Base-by-base conservation (phyloP, 2,797 vertebrate genomes). In the Atherinosoma microstoma region DNA sequence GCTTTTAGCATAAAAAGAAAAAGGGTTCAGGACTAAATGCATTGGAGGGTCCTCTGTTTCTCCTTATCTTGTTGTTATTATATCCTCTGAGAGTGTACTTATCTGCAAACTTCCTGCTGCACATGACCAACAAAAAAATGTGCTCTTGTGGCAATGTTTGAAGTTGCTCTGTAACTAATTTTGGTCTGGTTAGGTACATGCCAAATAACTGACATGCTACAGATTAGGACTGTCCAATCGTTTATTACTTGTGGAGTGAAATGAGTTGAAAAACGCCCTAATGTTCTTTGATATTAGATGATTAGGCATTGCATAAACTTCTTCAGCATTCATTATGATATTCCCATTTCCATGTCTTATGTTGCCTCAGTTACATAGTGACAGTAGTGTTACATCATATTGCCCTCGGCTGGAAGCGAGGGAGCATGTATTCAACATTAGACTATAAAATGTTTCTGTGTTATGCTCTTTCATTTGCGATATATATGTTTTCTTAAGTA, bases 101-200 rank as follows among this genome's bases (percentile, higher is more conserved):
- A 35, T 30, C 45, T 64, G 32, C 12, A 22, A 35, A 22, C 24
- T 70, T 62, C 32, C 63, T 38, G 3, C 1, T 64, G 57, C 70
- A 68, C 54, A 56, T 62, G 59, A 70, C 6, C 68, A 24, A 58
- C 24, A 65, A 24, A 70, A 70, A 35, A 35, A 45, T 2, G 35
- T 20, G 45, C 58, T 67, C 65, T 58, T 53, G 61, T 68, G 64
- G 63, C 18, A 42, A 5, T 3, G 1, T 74, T 69, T 78, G 24
- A 76, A 76, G 73, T 66, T 54, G 67, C 65, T 80, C 59, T 60
- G 49, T 53, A 70, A 38, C 62, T 18, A 22, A 40, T 67, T 74
- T 74, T 35, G 53, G 42, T 4, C 10, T 7, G 56, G 20, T 74
- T 79, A 64, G 36, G 4, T 60, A 58, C 71, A 78, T 36, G 51